Evolutionary conservation across 2,888 invertebrate genomes (phyloP).

Genomic region (Aphodius sticticus): DNA sequence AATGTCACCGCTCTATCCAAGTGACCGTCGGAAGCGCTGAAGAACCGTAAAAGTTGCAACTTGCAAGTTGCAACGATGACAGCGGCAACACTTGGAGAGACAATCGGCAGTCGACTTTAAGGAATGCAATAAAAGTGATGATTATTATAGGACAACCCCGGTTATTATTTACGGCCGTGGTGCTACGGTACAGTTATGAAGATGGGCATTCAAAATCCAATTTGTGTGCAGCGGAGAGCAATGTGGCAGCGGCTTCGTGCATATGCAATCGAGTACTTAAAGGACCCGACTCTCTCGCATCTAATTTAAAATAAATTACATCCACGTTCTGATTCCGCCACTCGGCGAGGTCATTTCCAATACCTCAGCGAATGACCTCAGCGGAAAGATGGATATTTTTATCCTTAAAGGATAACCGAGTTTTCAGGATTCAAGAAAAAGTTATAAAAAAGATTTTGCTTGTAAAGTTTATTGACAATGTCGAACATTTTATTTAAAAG

Average conservation of each 20-base stretch:
- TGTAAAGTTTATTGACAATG: no score
- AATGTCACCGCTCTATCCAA: background rate
- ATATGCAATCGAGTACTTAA: background rate
- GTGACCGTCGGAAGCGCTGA: background rate
- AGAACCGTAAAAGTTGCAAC: no score
- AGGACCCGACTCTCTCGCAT: background rate
- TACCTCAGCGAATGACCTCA: background rate
- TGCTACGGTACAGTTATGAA: background rate
- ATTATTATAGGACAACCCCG: slow-evolving; percentile 4
- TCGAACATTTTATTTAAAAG: no score
- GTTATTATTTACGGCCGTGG: background rate
- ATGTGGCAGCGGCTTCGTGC: background rate
- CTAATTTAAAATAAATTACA: slow-evolving; percentile 4
- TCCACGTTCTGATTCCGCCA: slow-evolving; percentile 4
- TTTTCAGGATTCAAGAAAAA: no score
- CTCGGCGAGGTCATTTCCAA: background rate
- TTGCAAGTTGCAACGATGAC: background rate
- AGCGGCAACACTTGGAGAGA: background rate
- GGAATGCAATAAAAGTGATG: background rate
- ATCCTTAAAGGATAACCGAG: no score
- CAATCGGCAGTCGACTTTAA: background rate
- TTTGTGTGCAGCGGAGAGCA: background rate
- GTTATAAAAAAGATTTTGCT: no score
- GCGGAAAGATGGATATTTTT: background rate
- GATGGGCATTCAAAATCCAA: slow-evolving; percentile 4